Percentiles rank a stretch among this genome's conserved stretches.
Conservation (phyloP, 2,113 vertebrate genomes). For the Eulemur rufifrons region DNA sequence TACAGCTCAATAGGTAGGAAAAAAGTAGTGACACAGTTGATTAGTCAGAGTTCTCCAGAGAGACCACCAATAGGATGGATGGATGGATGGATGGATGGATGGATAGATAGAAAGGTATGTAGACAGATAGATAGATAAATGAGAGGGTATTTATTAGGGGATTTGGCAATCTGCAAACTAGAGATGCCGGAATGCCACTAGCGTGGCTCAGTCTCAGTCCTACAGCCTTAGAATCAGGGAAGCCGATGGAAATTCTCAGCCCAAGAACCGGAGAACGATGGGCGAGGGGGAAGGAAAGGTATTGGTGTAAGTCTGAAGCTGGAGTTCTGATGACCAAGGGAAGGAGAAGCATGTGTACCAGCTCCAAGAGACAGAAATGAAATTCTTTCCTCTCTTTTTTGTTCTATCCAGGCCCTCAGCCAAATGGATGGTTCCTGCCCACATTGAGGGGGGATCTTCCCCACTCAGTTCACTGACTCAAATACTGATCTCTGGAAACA, state of each 20-base stretch:
- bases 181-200: not conserved
- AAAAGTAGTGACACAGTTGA: not conserved
- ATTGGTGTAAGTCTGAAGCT: not conserved
- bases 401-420: not conserved
- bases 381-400: not conserved
- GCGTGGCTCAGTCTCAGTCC: not conserved
- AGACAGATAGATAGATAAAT: not conserved
- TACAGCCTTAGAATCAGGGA: not conserved
- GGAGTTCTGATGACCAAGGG: not conserved
- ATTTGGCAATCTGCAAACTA: not conserved
- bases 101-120: not conserved
- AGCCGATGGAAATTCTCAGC: not conserved
- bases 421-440: not conserved
- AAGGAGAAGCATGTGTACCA: not conserved
- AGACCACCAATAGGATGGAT: not conserved
- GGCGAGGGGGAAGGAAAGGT: not conserved
- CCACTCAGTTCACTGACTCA: not conserved
- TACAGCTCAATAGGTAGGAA: not conserved
- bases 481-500: no score
- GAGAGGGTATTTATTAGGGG: not conserved
- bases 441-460: not conserved
- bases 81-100: not conserved
- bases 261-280: not conserved
- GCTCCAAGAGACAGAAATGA: not conserved
- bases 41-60: not conserved